Evolutionary conservation across 2,797 vertebrate genomes (phyloP).

Genomic region (Columba guinea): DNA sequence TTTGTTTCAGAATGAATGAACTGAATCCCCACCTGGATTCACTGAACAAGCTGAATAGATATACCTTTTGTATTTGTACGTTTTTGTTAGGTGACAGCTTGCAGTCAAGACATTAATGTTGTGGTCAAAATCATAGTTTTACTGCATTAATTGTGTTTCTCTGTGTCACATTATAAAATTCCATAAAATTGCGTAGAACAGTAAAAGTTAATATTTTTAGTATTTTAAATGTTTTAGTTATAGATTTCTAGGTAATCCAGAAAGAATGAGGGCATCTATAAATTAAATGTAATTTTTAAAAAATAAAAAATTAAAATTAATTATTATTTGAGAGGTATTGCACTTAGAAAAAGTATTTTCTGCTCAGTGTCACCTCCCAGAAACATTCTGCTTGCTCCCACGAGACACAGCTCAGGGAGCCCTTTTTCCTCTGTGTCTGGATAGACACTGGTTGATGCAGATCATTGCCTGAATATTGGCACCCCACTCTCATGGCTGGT

Average conservation of each 20-base stretch:
- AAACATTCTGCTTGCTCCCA: neutral
- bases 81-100: neutral
- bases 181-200: neutral
- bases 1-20: neutral
- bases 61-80: neutral
- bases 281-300: neutral
- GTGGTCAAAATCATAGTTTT: neutral
- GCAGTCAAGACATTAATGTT: neutral
- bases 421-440: neutral
- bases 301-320: neutral
- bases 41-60: neutral
- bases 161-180: neutral
- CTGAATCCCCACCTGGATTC: neutral
- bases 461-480: neutral
- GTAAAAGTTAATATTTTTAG: neutral
- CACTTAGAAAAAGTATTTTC: neutral
- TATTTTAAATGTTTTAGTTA: neutral
- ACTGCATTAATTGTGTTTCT: neutral
- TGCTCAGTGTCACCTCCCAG: neutral
- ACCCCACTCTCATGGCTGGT: neutral
- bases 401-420: neutral
- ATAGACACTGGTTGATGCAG: neutral
- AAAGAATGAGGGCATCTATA: neutral
- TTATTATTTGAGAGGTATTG: neutral
- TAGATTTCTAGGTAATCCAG: neutral